Percentiles rank a stretch among this genome's conserved stretches.
Conservation (phyloP, 2,797 vertebrate genomes). For the Podarcis lilfordi region DNA sequence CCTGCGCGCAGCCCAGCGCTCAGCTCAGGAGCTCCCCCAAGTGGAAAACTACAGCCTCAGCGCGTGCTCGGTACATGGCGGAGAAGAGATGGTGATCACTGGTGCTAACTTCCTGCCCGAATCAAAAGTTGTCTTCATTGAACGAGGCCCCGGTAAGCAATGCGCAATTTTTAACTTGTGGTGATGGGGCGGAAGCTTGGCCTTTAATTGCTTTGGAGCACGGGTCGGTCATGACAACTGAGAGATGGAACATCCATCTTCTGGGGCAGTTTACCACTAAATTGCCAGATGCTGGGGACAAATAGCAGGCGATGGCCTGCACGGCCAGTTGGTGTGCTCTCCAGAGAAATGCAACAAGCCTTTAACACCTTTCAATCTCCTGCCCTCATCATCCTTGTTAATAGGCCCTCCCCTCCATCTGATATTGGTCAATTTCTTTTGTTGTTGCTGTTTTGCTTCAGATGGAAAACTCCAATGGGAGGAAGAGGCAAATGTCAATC, state of each 20-base stretch:
- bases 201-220: not conserved
- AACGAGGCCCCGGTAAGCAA: slow-evolving; percentile 87
- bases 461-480: slow-evolving; percentile 95
- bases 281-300: not conserved
- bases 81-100: slow-evolving; percentile 87
- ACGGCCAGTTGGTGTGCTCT: not conserved
- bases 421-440: not conserved
- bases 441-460: slow-evolving; percentile 50
- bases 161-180: not conserved
- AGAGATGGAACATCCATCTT: not conserved
- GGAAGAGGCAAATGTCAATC: slow-evolving; percentile 89
- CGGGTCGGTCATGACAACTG: not conserved
- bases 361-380: not conserved
- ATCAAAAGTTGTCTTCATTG: slow-evolving; percentile 91
- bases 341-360: not conserved
- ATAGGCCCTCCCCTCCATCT: not conserved
- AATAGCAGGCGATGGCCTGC: not conserved
- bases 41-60: slow-evolving; percentile 89
- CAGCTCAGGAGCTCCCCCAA: slow-evolving; percentile 92
- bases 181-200: not conserved
- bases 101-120: slow-evolving; percentile 90
- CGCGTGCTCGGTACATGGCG: slow-evolving; percentile 87
- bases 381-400: not conserved
- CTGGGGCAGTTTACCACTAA: not conserved
- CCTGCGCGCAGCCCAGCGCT: slow-evolving; percentile 86